Evolutionary conservation across 2,113 vertebrate species (phyloP).

Genomic region (Holacanthus passer): DNA sequence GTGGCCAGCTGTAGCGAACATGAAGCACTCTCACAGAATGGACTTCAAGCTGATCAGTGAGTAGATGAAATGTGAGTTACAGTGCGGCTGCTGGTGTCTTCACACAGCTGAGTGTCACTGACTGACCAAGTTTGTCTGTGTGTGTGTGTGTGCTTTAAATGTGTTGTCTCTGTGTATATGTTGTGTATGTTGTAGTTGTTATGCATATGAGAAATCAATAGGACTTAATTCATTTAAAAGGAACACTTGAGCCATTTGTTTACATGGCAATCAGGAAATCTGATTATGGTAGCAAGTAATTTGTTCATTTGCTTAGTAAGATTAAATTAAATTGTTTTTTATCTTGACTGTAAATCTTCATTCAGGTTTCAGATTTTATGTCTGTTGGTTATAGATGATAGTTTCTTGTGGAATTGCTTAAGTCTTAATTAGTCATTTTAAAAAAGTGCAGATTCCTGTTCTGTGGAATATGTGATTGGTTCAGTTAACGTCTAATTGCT

Average conservation of each 20-base stretch:
- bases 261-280: background rate
- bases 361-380: background rate
- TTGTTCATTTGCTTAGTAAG: background rate
- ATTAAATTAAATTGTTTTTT: background rate
- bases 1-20: slow-evolving; percentile 79
- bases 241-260: background rate
- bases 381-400: background rate
- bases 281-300: background rate
- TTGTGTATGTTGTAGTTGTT: background rate
- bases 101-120: slow-evolving; percentile 7
- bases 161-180: background rate
- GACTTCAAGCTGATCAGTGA: slow-evolving; percentile 85
- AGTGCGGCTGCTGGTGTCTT: slow-evolving; percentile 9
- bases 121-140: background rate
- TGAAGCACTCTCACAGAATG: slow-evolving; percentile 82
- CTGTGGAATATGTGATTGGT: background rate
- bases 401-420: background rate
- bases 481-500: background rate
- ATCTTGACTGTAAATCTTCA: background rate
- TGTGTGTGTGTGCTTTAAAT: background rate
- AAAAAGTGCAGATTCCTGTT: background rate
- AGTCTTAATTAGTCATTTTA: background rate
- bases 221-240: background rate
- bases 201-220: background rate
- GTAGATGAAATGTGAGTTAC: slow-evolving; percentile 62